phyloP scores from a whole-genome alignment of 2,113 vertebrate species.

The Aegithalos caudatus region DNA sequence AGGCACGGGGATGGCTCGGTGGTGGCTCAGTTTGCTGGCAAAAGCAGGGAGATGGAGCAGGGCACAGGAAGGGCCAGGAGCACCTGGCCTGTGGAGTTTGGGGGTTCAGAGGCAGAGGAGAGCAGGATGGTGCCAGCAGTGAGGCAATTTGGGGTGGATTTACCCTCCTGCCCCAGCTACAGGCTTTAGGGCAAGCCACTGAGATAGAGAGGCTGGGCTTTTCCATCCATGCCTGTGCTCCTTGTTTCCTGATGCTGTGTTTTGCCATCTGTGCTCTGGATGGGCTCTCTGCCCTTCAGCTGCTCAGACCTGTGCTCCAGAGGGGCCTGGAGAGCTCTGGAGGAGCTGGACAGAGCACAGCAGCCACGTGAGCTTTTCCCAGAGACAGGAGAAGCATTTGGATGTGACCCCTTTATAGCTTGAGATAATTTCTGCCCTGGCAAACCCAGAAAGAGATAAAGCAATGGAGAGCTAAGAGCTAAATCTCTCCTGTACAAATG shows the following conservation, averaged over 20 bases:
- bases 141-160: neutral
- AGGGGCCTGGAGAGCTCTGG: neutral
- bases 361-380: neutral
- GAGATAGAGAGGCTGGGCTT: neutral
- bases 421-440: constrained; percentile 13
- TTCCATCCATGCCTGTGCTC: fast-evolving
- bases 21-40: neutral
- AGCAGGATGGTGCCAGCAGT: neutral
- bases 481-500: constrained; percentile 14
- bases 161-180: neutral
- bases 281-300: neutral
- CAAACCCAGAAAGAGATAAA: neutral
- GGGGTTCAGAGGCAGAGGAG: neutral
- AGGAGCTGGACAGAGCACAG: neutral
- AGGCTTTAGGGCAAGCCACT: neutral
- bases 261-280: neutral
- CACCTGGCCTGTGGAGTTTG: neutral
- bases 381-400: neutral
- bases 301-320: neutral
- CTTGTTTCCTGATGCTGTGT: neutral
- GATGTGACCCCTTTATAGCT: neutral
- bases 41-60: neutral
- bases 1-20: neutral
- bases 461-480: constrained; percentile 17
- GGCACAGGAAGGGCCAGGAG: neutral